These are phyloP conservation scores for Sinopyrophorus schimmeli DNA, from an alignment of 2,888 invertebrate species.

Conservation along the genomic window DNA sequence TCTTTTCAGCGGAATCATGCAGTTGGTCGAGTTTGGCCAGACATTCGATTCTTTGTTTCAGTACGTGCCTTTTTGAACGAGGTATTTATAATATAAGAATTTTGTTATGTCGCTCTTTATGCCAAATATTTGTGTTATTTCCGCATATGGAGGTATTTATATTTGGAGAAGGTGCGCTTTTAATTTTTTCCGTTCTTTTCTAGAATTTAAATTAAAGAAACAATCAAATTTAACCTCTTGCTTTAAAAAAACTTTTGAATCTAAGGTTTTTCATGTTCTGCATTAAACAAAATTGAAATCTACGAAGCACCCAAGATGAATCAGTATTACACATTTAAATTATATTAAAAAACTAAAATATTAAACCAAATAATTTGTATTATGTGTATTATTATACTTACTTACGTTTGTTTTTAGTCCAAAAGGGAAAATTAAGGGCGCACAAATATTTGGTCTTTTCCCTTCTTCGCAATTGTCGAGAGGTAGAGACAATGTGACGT, in stretches of 20 bases:
- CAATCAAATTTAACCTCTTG: no score
- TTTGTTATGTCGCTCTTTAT: conserved; percentile 32
- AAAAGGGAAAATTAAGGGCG: conserved; percentile 18
- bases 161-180: conserved; percentile 26
- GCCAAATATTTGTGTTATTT: conserved; percentile 28
- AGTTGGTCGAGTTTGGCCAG: conserved; percentile 39
- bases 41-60: conserved; percentile 41
- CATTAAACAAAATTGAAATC: no score
- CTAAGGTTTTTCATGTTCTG: no score
- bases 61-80: conserved; percentile 42
- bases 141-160: conserved; percentile 36
- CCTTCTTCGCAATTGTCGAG: conserved; percentile 28
- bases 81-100: conserved; percentile 42
- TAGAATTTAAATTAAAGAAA: no score
- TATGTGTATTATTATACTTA: no score
- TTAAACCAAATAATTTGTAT: no score
- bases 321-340: no score
- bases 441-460: conserved; percentile 23
- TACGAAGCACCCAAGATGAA: no score
- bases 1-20: conserved; percentile 38
- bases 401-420: not conserved
- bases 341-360: no score
- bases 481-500: conserved; percentile 25
- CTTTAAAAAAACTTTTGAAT: no score
- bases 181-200: conserved; percentile 10